phyloP scores from a whole-genome alignment of 2,888 invertebrate genomes.

The Diadromus collaris region DNA sequence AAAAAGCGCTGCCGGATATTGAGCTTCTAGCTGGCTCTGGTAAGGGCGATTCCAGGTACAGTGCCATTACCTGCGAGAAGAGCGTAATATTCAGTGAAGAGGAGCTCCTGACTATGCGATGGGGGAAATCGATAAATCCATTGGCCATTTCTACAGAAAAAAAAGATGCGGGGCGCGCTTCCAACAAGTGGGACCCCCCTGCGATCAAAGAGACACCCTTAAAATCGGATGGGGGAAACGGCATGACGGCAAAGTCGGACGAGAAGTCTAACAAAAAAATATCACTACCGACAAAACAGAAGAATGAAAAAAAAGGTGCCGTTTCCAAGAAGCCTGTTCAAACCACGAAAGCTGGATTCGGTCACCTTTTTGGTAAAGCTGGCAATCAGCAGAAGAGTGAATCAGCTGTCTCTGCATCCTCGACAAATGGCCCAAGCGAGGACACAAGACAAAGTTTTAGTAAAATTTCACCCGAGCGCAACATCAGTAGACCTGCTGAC shows the following conservation, averaged over 20 bases:
- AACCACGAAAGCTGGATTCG: slow-evolving; percentile 69
- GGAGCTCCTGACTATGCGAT: slow-evolving; percentile 67
- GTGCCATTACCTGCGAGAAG: slow-evolving; percentile 72
- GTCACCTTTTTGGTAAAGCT: slow-evolving; percentile 73
- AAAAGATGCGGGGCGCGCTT: background rate
- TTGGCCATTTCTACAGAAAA: slow-evolving; percentile 21
- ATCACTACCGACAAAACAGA: slow-evolving; percentile 52
- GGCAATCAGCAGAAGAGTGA: slow-evolving; percentile 54
- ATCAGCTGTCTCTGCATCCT: slow-evolving; percentile 1
- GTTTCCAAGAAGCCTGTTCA: slow-evolving; percentile 67
- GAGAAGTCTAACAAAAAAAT: slow-evolving; percentile 57
- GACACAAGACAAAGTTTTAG: background rate
- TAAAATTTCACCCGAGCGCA: background rate
- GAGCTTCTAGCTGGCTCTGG: slow-evolving; percentile 71
- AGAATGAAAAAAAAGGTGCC: slow-evolving; percentile 60
- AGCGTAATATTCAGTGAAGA: slow-evolving; percentile 64
- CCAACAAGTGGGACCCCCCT: slow-evolving; percentile 20
- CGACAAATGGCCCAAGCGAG: slow-evolving; percentile 37
- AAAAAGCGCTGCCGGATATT: slow-evolving; percentile 74
- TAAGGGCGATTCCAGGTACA: slow-evolving; percentile 71
- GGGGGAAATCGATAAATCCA: slow-evolving; percentile 61
- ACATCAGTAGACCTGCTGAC: background rate
- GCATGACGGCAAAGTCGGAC: slow-evolving; percentile 43
- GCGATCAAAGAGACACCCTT: slow-evolving; percentile 16
- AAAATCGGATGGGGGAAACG: background rate